These are phyloP conservation scores for Gadus chalcogrammus DNA, from an alignment of 2,113 vertebrate species.

Conservation along the genomic window DNA sequence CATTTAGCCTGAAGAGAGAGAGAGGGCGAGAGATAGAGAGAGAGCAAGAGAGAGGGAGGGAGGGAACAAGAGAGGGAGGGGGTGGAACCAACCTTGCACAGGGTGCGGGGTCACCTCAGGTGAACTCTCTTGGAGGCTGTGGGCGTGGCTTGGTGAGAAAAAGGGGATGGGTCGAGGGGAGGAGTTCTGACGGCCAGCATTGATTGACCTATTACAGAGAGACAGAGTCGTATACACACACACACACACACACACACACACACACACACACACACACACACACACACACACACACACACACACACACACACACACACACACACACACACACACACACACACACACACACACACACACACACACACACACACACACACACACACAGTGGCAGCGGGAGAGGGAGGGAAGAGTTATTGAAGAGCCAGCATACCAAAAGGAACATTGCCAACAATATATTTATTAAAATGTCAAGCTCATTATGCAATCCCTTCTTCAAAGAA, in stretches of 20 bases:
- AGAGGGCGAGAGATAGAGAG: background rate
- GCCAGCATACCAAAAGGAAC: no score
- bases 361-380: background rate
- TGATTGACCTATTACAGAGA: conserved; percentile 18
- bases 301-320: background rate
- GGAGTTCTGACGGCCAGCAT: conserved; percentile 23
- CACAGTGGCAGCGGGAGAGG: background rate
- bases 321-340: background rate
- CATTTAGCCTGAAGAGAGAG: no score
- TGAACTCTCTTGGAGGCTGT: conserved; percentile 57
- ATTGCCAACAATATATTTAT: no score
- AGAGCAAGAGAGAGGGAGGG: background rate
- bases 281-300: background rate
- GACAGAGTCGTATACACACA: background rate
- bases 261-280: background rate
- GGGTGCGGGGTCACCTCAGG: conserved; percentile 61
- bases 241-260: background rate
- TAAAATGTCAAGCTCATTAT: no score
- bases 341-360: background rate
- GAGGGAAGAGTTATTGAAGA: conserved; percentile 11
- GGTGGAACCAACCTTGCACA: conserved; percentile 40
- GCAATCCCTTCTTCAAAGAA: no score
- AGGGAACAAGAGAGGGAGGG: conserved; percentile 7
- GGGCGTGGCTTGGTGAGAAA: conserved; percentile 41
- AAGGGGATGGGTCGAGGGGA: conserved; percentile 30